Conservation (phyloP, 2,113 vertebrate species). For the Epinephelus lanceolatus region DNA sequence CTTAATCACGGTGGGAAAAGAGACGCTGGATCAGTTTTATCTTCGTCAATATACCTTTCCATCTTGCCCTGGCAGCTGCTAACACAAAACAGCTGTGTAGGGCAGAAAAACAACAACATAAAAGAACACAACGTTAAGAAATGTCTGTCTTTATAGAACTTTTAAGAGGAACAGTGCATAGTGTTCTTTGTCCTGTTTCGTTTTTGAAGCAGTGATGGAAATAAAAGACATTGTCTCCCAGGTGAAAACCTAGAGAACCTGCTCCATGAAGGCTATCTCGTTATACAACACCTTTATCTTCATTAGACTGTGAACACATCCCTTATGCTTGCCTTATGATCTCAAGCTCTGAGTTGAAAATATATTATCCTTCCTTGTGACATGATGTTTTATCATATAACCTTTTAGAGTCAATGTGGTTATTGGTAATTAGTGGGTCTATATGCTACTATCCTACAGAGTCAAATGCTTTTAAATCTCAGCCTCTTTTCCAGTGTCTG, state of each 20-base stretch:
- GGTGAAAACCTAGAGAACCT: conserved; percentile 3
- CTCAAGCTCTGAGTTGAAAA: conserved; percentile 16
- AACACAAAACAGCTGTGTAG: conserved; percentile 38
- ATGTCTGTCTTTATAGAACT: conserved; percentile 9
- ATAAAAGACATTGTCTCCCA: conserved; percentile 39
- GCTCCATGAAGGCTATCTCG: neutral
- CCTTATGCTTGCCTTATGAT: conserved; percentile 15
- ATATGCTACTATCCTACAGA: neutral
- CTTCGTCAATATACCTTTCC: conserved; percentile 39
- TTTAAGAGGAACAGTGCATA: conserved; percentile 17
- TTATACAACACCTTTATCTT: conserved; percentile 14
- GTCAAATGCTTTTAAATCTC: neutral
- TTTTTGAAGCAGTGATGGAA: conserved; percentile 39
- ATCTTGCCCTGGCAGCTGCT: conserved; percentile 39
- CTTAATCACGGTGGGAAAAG: conserved; percentile 61
- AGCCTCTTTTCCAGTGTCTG: neutral
- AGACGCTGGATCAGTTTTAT: conserved; percentile 50
- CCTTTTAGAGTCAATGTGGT: neutral
- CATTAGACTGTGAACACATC: conserved; percentile 11
- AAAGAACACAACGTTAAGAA: neutral
- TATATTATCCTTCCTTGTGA: neutral
- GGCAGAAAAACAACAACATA: conserved; percentile 15
- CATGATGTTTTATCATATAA: neutral
- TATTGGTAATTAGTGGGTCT: neutral
- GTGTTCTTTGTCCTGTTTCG: conserved; percentile 34